Evolutionary conservation across 2,113 vertebrate species (phyloP).

Genomic region (Barbus barbus): DNA sequence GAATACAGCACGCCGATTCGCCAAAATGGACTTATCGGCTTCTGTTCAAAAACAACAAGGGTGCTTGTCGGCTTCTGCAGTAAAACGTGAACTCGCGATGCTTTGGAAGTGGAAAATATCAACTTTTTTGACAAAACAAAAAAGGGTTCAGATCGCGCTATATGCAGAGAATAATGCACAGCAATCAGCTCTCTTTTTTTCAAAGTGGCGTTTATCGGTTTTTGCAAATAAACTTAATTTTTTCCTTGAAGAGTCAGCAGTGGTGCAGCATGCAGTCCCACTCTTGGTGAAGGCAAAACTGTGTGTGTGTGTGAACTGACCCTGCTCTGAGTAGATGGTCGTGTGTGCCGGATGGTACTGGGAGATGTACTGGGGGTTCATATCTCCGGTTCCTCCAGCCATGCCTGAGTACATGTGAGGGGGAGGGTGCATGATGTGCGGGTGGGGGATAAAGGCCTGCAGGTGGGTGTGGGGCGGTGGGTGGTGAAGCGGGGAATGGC

Average conservation of each 20-base stretch:
- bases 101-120: too few species aligned
- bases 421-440: conserved; percentile 87
- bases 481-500: conserved; percentile 90
- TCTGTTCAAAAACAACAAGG: too few species aligned
- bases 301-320: conserved; percentile 71
- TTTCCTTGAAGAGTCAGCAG: background rate
- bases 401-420: conserved; percentile 89
- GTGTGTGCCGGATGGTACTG: conserved; percentile 90
- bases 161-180: too few species aligned
- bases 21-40: too few species aligned
- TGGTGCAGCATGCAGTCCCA: background rate
- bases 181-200: background rate
- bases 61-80: too few species aligned
- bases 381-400: conserved; percentile 85
- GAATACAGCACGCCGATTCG: too few species aligned
- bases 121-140: too few species aligned
- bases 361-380: conserved; percentile 83
- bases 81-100: too few species aligned
- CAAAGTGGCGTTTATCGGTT: too few species aligned
- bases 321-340: conserved; percentile 87
- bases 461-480: conserved; percentile 87
- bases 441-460: conserved; percentile 92
- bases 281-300: background rate
- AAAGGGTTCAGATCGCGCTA: too few species aligned
- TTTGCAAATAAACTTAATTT: background rate